Evolutionary conservation across 2,888 invertebrate species (phyloP).

Genomic region (Cenopis cana): DNA sequence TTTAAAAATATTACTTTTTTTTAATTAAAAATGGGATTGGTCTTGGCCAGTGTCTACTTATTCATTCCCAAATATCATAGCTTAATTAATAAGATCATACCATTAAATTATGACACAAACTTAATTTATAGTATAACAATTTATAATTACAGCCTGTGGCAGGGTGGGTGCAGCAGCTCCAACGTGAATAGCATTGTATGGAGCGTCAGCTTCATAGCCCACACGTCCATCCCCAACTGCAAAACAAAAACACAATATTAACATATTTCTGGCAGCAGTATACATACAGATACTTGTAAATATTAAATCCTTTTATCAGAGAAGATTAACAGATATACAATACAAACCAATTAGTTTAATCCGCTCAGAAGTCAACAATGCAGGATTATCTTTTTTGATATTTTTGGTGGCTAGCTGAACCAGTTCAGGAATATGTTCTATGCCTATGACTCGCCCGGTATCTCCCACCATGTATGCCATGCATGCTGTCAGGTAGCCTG

Average conservation of each 20-base stretch:
- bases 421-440: constrained; percentile 95
- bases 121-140: neutral
- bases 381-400: constrained; percentile 89
- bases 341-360: constrained; percentile 89
- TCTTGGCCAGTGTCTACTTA: no score
- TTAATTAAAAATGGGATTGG: no score
- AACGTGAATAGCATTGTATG: constrained; percentile 97
- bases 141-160: constrained; percentile 88
- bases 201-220: constrained; percentile 90
- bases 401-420: constrained; percentile 91
- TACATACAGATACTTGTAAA: neutral
- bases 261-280: neutral
- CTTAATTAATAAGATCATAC: neutral
- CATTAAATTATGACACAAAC: neutral
- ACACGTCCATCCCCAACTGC: constrained; percentile 95
- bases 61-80: neutral
- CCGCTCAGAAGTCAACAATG: constrained; percentile 87
- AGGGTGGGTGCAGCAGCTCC: constrained; percentile 94
- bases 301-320: neutral
- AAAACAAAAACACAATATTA: neutral
- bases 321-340: constrained; percentile 50
- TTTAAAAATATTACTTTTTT: neutral
- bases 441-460: constrained; percentile 89
- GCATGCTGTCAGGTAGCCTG: constrained; percentile 96
- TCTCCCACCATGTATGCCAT: constrained; percentile 94